phyloP scores from a whole-genome alignment of 2,888 invertebrate species.

The Agriopis aurantiaria region DNA sequence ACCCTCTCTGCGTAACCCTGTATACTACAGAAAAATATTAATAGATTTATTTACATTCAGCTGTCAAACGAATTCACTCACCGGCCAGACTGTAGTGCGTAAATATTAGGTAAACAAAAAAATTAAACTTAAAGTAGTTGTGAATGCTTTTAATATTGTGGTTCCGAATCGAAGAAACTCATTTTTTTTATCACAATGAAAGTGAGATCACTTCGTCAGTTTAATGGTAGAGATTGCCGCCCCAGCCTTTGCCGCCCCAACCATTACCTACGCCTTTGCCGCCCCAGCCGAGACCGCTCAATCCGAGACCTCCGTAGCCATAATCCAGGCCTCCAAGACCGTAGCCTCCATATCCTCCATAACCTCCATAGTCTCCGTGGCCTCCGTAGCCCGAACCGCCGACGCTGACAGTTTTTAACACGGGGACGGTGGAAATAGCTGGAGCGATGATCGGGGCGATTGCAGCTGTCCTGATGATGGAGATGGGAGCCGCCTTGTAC shows the following conservation, averaged over 20 bases:
- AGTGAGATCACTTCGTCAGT: constrained; percentile 48
- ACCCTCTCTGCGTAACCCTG: too few species aligned
- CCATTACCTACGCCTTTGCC: constrained; percentile 39
- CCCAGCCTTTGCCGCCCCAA: constrained; percentile 36
- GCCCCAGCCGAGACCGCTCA: constrained; percentile 32
- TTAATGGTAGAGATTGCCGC: constrained; percentile 36
- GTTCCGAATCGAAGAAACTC: constrained; percentile 45
- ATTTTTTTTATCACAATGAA: constrained; percentile 21
- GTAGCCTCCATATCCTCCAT: constrained; percentile 44
- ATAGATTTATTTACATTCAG: too few species aligned
- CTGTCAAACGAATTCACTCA: too few species aligned
- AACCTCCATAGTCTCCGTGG: constrained; percentile 40
- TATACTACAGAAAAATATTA: too few species aligned
- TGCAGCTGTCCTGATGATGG: constrained; percentile 63
- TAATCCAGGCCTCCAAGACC: constrained; percentile 46
- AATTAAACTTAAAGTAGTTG: constrained; percentile 17
- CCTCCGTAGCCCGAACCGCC: constrained; percentile 43
- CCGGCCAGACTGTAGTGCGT: too few species aligned
- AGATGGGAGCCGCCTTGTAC: constrained; percentile 71
- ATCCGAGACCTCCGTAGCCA: constrained; percentile 45
- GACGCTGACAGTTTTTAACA: constrained; percentile 53
- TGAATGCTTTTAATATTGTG: constrained; percentile 36
- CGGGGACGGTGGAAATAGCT: constrained; percentile 56
- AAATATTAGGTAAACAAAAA: constrained; percentile 1
- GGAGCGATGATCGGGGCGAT: constrained; percentile 61